Evolutionary conservation across 1,140 invertebrate species (phyloP).

Genomic region (Drosophila carrolli): DNA sequence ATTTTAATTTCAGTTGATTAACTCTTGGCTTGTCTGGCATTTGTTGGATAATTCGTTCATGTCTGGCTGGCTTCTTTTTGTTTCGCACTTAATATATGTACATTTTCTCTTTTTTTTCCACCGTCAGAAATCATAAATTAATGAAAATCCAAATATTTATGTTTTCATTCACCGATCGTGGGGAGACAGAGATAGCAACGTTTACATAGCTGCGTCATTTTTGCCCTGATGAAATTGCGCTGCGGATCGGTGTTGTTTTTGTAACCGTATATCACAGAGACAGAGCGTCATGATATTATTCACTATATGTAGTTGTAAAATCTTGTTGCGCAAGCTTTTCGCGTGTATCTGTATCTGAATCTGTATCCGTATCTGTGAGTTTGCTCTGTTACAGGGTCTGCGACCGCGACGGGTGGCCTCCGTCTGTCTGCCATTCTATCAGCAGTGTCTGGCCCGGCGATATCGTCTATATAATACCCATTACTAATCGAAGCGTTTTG

Average conservation of each 20-base stretch:
- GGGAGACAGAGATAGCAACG: conserved; percentile 16
- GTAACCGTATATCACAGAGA: conserved; percentile 51
- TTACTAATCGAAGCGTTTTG: conserved; percentile 37
- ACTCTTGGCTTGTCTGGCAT: conserved; percentile 53
- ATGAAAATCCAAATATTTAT: conserved; percentile 36
- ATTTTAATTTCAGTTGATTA: conserved; percentile 80
- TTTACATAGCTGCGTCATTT: conserved; percentile 55
- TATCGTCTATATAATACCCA: conserved; percentile 40
- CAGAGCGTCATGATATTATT: conserved; percentile 57
- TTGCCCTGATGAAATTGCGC: conserved; percentile 55
- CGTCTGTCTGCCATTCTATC: conserved; percentile 61
- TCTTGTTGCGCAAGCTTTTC: conserved; percentile 69
- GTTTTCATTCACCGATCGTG: conserved; percentile 54
- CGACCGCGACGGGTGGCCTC: conserved; percentile 65
- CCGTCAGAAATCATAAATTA: conserved; percentile 36
- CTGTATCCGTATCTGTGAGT: conserved; percentile 28
- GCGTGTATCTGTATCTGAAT: conserved; percentile 34
- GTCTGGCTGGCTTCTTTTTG: conserved; percentile 18
- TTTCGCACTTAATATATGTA: background rate
- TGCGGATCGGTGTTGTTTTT: conserved; percentile 37
- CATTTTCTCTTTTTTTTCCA: conserved; percentile 31
- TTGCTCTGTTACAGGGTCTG: conserved; percentile 60
- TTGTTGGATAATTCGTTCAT: conserved; percentile 49
- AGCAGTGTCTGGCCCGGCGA: conserved; percentile 41
- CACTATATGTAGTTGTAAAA: conserved; percentile 56